These are phyloP conservation scores for Nannospalax galili DNA, from an alignment of 2,113 vertebrate species.

Conservation along the genomic window DNA sequence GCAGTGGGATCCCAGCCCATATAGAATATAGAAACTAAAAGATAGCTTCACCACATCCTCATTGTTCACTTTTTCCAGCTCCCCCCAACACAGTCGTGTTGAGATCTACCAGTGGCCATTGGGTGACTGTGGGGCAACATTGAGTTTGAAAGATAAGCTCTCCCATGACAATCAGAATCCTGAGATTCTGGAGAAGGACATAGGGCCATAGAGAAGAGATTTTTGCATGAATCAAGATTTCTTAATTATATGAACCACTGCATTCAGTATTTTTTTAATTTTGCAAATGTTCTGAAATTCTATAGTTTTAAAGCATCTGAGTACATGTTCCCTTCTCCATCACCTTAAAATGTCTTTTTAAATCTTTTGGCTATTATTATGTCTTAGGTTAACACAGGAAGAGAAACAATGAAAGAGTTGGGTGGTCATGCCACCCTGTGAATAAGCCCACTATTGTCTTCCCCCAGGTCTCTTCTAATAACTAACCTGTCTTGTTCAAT, in stretches of 20 bases:
- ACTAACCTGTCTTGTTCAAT: neutral
- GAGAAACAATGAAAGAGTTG: neutral
- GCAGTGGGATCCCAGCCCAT: neutral
- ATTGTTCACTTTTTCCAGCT: neutral
- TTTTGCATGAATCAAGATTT: neutral
- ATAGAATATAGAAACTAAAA: neutral
- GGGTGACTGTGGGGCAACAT: neutral
- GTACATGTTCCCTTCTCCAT: neutral
- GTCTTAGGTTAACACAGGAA: neutral
- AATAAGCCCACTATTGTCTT: neutral
- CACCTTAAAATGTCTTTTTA: neutral
- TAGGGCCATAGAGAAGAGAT: neutral
- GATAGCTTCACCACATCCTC: neutral
- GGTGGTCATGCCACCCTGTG: neutral
- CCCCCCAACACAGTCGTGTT: fast-evolving
- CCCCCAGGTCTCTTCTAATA: neutral
- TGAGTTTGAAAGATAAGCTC: neutral
- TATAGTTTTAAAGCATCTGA: neutral
- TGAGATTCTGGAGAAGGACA: neutral
- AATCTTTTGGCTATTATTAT: neutral
- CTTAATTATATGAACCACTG: neutral
- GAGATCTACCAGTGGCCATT: neutral
- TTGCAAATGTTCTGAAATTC: neutral
- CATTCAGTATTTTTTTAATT: neutral
- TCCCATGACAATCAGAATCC: neutral